A percentile compares a stretch with the other conserved stretches of the same genome.
phyloP scores from a whole-genome alignment of 2,113 vertebrate genomes.

The Anthoscopus minutus region DNA sequence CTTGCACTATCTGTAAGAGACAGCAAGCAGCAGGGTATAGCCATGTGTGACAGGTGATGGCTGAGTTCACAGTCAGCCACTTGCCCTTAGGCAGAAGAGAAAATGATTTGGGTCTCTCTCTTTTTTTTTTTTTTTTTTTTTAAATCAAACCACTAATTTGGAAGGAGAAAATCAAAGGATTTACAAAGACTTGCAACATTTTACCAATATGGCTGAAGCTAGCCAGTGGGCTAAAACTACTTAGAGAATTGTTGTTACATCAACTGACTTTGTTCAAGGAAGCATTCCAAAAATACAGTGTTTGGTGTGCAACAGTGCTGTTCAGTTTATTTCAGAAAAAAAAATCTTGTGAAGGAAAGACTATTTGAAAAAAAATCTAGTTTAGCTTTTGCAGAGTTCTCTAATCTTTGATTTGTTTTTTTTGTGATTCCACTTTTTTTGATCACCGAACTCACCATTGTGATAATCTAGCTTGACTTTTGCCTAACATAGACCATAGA shows the following conservation, averaged over 20 bases:
- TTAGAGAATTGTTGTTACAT: background rate
- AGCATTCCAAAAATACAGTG: background rate
- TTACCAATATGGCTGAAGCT: background rate
- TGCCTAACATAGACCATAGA: conserved; percentile 37
- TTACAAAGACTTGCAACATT: background rate
- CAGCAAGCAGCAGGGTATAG: background rate
- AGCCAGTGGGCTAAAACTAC: background rate
- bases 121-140: background rate
- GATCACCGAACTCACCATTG: conserved; percentile 53
- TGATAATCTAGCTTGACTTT: conserved; percentile 57
- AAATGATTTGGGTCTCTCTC: background rate
- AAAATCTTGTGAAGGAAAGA: background rate
- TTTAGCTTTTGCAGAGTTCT: conserved; percentile 7
- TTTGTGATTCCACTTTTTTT: background rate
- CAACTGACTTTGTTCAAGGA: background rate
- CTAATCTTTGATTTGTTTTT: background rate
- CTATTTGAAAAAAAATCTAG: background rate
- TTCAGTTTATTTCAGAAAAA: background rate
- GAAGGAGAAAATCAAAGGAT: background rate
- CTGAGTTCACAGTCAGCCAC: background rate
- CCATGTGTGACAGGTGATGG: background rate
- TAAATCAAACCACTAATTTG: background rate
- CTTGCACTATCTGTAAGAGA: background rate
- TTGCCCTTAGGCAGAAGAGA: background rate
- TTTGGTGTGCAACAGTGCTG: background rate